Percentiles rank a stretch among this genome's conserved stretches.
These are phyloP conservation scores for Lathamus discolor DNA, from an alignment of 2,113 vertebrate genomes.

Conservation along the genomic window DNA sequence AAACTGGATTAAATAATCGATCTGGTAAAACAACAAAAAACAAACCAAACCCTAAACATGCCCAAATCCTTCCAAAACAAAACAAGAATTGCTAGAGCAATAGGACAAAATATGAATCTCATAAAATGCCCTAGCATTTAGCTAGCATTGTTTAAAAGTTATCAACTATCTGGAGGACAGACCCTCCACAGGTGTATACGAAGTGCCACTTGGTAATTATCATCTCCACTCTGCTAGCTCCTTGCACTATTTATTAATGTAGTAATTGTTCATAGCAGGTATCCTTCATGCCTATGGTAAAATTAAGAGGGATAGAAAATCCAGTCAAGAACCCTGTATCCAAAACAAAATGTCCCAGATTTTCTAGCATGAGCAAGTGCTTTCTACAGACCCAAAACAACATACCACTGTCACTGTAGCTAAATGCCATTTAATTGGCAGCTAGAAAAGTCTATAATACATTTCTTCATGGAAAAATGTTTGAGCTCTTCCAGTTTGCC, in stretches of 20 bases:
- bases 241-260: not conserved
- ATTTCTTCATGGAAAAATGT: slow-evolving; percentile 55
- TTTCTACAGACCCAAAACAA: slow-evolving; percentile 57
- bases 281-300: not conserved
- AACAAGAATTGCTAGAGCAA: not conserved
- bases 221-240: not conserved
- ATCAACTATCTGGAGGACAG: not conserved
- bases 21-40: not conserved
- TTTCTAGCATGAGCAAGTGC: slow-evolving; percentile 22
- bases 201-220: not conserved
- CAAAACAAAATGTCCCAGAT: slow-evolving; percentile 56
- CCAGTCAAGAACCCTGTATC: not conserved
- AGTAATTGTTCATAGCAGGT: not conserved
- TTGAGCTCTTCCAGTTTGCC: slow-evolving; percentile 50
- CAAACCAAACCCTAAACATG: not conserved
- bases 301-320: slow-evolving; percentile 4
- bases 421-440: slow-evolving; percentile 67
- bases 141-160: not conserved
- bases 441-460: slow-evolving; percentile 41
- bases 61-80: not conserved
- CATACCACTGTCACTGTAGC: slow-evolving; percentile 44
- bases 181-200: not conserved
- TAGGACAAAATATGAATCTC: not conserved
- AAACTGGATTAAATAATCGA: not conserved
- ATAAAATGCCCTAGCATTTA: not conserved